A percentile compares a stretch with the other conserved stretches of the same genome.
Conservation (phyloP, 2,888 invertebrate genomes). For the Drosophila seclusa region DNA sequence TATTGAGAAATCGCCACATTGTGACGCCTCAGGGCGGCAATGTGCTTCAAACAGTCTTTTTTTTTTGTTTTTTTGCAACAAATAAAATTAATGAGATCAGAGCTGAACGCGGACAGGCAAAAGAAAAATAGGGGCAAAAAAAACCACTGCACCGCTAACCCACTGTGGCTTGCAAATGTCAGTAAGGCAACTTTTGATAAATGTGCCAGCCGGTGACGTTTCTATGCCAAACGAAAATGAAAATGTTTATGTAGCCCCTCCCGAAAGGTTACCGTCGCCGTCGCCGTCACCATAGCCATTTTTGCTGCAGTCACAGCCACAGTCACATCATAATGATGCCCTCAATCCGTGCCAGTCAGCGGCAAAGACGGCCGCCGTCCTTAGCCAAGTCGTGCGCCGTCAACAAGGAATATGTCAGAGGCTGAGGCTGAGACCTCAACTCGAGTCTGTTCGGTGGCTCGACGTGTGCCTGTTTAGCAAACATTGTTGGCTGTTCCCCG, state of each 20-base stretch:
- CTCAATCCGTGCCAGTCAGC: constrained; percentile 68
- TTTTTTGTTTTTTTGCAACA: constrained; percentile 44
- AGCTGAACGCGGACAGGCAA: constrained; percentile 46
- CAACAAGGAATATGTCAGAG: constrained; percentile 81
- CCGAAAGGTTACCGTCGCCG: constrained; percentile 67
- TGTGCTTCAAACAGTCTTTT: constrained; percentile 25
- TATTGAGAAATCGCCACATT: constrained; percentile 67
- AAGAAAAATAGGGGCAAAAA: constrained; percentile 1
- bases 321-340: constrained; percentile 79
- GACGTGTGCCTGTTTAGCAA: constrained; percentile 79
- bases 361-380: constrained; percentile 53
- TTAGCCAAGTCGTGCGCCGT: constrained; percentile 72
- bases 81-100: constrained; percentile 71
- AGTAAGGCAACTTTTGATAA: constrained; percentile 74
- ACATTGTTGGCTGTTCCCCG: constrained; percentile 53
- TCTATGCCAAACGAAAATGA: constrained; percentile 73
- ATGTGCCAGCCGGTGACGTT: constrained; percentile 73
- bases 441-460: constrained; percentile 52
- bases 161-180: constrained; percentile 75
- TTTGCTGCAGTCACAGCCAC: constrained; percentile 21
- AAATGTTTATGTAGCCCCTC: constrained; percentile 70
- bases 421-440: constrained; percentile 45
- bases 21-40: constrained; percentile 46
- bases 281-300: constrained; percentile 1
- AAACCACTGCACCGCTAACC: constrained; percentile 59